These are phyloP conservation scores for Hydrozoanthus gracilis DNA, from an alignment of 92 coral and sea anemone genomes.

Conservation along the genomic window DNA sequence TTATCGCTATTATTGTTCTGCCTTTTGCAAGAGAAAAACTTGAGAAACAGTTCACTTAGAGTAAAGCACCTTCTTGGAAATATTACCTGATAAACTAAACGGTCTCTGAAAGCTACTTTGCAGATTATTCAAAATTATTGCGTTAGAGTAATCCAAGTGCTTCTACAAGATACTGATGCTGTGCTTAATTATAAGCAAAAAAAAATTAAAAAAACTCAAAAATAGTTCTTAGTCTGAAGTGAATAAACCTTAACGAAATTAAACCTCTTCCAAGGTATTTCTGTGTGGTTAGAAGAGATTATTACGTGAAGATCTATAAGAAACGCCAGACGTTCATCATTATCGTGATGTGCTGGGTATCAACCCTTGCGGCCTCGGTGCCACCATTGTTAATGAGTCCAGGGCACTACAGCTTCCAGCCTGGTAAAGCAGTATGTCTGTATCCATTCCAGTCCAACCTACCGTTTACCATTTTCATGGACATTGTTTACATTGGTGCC, in stretches of 20 bases:
- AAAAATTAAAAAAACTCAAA: too few species aligned
- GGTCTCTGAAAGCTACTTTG: too few species aligned
- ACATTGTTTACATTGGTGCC: conserved; percentile 53
- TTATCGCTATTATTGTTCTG: too few species aligned
- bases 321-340: conserved; percentile 37
- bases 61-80: too few species aligned
- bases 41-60: too few species aligned
- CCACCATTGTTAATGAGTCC: conserved; percentile 62
- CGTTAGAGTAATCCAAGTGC: too few species aligned
- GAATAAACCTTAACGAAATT: not conserved
- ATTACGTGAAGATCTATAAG: conserved; percentile 53
- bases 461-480: conserved; percentile 65
- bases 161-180: too few species aligned
- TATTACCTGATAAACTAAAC: too few species aligned
- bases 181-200: too few species aligned
- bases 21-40: too few species aligned
- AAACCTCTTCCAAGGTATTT: conserved; percentile 49
- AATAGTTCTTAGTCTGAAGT: too few species aligned
- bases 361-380: conserved; percentile 58
- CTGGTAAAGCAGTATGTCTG: conserved; percentile 82
- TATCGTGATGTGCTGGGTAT: conserved; percentile 53
- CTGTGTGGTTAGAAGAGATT: conserved; percentile 66
- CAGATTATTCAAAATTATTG: too few species aligned
- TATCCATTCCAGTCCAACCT: conserved; percentile 76
- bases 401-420: conserved; percentile 72